phyloP scores from a whole-genome alignment of 2,113 vertebrate genomes.

The Pedetes capensis region DNA sequence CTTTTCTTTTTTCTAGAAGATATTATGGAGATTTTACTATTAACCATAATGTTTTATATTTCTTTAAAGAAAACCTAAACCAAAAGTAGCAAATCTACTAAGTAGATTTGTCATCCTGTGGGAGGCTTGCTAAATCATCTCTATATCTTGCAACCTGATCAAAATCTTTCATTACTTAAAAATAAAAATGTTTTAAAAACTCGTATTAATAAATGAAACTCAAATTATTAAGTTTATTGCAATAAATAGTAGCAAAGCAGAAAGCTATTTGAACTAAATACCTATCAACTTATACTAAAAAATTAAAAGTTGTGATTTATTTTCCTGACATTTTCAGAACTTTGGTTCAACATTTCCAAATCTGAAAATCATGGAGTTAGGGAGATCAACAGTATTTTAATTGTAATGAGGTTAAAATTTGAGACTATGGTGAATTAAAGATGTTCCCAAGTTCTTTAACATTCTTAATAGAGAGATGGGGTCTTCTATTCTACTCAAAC shows the following conservation, averaged over 20 bases:
- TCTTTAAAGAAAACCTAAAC: conserved; percentile 13
- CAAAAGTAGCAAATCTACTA: not conserved
- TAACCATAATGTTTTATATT: not conserved
- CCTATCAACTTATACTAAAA: not conserved
- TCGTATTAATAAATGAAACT: not conserved
- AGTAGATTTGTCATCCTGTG: not conserved
- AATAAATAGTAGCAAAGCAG: not conserved
- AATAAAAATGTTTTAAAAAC: not conserved
- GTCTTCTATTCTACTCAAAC: not conserved
- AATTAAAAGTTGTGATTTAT: not conserved
- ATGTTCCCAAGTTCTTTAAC: not conserved
- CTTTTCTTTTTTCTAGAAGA: not conserved
- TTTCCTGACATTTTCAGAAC: not conserved
- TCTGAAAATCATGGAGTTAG: not conserved
- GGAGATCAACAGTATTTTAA: not conserved
- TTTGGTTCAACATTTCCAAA: not conserved
- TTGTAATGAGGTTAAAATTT: not conserved
- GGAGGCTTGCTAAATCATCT: not conserved
- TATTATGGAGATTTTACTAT: not conserved
- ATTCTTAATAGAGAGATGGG: not conserved
- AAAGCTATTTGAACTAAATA: not conserved
- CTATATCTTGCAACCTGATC: not conserved
- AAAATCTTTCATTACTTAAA: not conserved
- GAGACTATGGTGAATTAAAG: too few relatives aligned
- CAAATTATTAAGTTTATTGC: not conserved